Percentiles rank a stretch among this genome's conserved stretches.
phyloP scores from a whole-genome alignment of 1,140 invertebrate species.

The Sycophaga agraensis region DNA sequence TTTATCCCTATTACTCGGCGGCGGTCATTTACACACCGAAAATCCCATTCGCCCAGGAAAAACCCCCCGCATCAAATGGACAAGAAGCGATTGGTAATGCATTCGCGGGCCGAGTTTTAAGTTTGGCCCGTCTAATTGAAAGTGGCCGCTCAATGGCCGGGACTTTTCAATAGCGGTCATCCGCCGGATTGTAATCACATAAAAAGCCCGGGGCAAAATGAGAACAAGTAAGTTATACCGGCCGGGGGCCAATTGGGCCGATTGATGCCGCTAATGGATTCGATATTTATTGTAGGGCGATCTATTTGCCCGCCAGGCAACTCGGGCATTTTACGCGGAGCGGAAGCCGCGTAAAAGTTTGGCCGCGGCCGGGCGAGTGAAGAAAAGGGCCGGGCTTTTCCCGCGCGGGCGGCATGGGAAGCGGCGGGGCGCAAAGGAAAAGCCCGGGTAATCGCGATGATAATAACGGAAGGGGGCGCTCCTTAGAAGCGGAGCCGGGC shows the following conservation, averaged over 20 bases:
- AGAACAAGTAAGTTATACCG: slow-evolving; percentile 11
- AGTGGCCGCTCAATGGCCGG: too few relatives aligned
- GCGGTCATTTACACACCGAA: too few relatives aligned
- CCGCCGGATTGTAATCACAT: slow-evolving; percentile 8
- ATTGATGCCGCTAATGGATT: slow-evolving; percentile 15
- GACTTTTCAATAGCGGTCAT: not conserved
- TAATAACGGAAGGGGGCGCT: too few relatives aligned
- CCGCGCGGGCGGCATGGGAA: not conserved
- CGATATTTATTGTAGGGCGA: not conserved
- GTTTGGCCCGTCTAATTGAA: too few relatives aligned
- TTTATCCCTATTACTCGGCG: too few relatives aligned
- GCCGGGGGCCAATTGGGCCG: not conserved
- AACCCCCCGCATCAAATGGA: too few relatives aligned
- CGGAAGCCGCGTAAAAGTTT: not conserved
- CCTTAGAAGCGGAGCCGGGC: too few relatives aligned
- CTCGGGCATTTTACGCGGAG: not conserved
- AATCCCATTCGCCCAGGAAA: too few relatives aligned
- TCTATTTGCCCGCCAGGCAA: slow-evolving; percentile 12
- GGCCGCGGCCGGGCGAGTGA: too few relatives aligned
- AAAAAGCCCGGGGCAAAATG: slow-evolving; percentile 9
- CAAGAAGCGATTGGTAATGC: too few relatives aligned
- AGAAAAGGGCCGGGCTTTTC: not conserved
- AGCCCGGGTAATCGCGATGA: not conserved
- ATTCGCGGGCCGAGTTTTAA: too few relatives aligned
- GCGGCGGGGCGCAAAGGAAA: not conserved